A percentile compares a stretch with the other conserved stretches of the same genome.
phyloP scores from a whole-genome alignment of 2,113 vertebrate genomes.

The Acrocephalus arundinaceus region DNA sequence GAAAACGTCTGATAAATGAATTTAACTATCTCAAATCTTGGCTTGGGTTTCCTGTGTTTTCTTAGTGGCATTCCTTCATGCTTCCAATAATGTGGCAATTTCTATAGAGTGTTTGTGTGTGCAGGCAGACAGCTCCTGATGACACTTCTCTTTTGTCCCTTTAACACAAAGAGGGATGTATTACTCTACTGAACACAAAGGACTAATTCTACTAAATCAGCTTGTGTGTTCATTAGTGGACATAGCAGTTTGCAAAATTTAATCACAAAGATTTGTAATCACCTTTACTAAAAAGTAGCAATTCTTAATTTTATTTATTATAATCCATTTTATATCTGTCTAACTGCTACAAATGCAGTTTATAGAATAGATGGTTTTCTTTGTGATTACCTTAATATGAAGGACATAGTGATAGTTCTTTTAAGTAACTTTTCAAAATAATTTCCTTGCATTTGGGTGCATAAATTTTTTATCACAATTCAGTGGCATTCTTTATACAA shows the following conservation, averaged over 20 bases:
- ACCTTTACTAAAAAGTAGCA: background rate
- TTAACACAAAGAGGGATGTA: conserved; percentile 35
- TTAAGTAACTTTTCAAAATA: background rate
- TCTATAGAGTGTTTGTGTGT: conserved; percentile 34
- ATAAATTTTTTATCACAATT: background rate
- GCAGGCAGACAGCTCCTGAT: conserved; percentile 3
- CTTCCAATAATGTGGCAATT: background rate
- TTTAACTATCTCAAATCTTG: conserved; percentile 24
- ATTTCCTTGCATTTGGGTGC: background rate
- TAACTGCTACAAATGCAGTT: background rate
- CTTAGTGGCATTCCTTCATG: conserved; percentile 25
- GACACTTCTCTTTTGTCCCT: conserved; percentile 41
- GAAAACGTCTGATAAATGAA: background rate
- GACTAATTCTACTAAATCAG: conserved; percentile 43
- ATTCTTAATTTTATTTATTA: background rate
- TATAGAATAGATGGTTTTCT: background rate
- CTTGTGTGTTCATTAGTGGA: background rate
- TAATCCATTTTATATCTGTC: background rate
- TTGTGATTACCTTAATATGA: background rate
- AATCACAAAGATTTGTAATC: background rate
- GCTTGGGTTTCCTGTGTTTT: conserved; percentile 39
- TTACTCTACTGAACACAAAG: background rate
- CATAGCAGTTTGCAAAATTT: conserved; percentile 20
- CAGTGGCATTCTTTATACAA: background rate
- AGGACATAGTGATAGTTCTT: background rate